Evolutionary conservation across 1,140 invertebrate species (phyloP), one percentile per base, ranked within the genome.

Genomic region (Anastrepha obliqua): DNA sequence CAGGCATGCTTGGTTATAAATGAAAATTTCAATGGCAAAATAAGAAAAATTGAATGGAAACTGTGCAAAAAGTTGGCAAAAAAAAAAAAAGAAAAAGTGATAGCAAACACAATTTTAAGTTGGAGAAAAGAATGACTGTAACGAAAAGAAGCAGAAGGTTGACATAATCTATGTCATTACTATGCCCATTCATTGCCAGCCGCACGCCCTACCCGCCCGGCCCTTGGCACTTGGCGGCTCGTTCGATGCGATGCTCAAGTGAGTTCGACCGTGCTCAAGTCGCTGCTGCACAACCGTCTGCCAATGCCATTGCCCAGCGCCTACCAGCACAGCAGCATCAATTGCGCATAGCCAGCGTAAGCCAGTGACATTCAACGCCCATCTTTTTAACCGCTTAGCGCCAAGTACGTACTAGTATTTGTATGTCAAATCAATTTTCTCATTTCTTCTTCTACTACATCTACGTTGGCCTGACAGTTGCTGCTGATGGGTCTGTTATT

Each of bases 141-240:
- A 81, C 51, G 74, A 55, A 81, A 81, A 81, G 44, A 81, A 81
- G 44, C 74, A 81, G 47, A 81, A 81, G 44, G 47, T 81, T 81
- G 74, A 81, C 74, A 81, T 81, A 81, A 81, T 81, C 74, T 81
- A 81, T 81, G 74, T 81, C 74, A 81, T 81, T 81, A 81, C 74
- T 81, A 81, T 81, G 74, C 74, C 74, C 74, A 81, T 81, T 81
- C 74, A 81, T 81, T 81, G 74, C 47, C 74, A n/a, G 42, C 51
- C 44, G 44, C 47, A 29, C 55, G 74, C 42, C n/a, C 47, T 55
- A 55, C 20, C 13, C 29, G 7, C 29, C 0, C 67, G 39, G 29
- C 2, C 20, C 65, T 67, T 39, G 39, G 29, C 29, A 29, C 29
- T 20, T n/a, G 65, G 65, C 8, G 29, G 67, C 39, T 15, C 65